phyloP scores from a whole-genome alignment of 2,888 invertebrate species.

The Noctua fimbriata region DNA sequence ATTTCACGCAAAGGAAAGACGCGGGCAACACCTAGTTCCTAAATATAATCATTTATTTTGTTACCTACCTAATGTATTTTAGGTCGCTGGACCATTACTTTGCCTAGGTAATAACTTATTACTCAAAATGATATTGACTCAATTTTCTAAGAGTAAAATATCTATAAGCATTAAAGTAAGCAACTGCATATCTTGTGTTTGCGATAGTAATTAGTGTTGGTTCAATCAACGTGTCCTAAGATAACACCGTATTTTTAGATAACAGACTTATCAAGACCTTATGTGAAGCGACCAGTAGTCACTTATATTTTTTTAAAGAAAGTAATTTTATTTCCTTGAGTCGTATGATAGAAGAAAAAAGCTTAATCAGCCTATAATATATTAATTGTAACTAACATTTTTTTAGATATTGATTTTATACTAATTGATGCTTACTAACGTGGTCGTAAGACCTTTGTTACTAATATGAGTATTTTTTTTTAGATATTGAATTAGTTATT shows the following conservation, averaged over 20 bases:
- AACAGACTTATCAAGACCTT: conserved; percentile 35
- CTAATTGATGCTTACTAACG: no score
- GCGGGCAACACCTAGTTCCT: neutral
- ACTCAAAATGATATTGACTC: conserved; percentile 6
- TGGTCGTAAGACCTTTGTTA: no score
- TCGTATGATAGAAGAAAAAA: neutral
- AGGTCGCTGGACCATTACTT: neutral
- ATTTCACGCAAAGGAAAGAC: neutral
- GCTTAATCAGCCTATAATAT: neutral
- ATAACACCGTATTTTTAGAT: conserved; percentile 50
- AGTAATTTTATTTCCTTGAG: neutral
- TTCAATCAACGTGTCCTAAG: conserved; percentile 52
- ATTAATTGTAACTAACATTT: no score
- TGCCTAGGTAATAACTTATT: no score
- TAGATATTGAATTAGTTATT: no score
- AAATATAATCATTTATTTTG: neutral
- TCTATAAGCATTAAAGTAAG: neutral
- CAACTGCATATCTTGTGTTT: conserved; percentile 29
- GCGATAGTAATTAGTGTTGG: conserved; percentile 19
- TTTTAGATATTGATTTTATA: no score
- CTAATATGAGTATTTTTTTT: no score
- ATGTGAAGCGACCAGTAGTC: neutral
- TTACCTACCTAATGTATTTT: neutral
- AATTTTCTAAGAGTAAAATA: conserved; percentile 15
- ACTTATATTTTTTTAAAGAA: conserved; percentile 21